phyloP scores from a whole-genome alignment of 2,888 invertebrate species.

The Drosophila kanekoi region DNA sequence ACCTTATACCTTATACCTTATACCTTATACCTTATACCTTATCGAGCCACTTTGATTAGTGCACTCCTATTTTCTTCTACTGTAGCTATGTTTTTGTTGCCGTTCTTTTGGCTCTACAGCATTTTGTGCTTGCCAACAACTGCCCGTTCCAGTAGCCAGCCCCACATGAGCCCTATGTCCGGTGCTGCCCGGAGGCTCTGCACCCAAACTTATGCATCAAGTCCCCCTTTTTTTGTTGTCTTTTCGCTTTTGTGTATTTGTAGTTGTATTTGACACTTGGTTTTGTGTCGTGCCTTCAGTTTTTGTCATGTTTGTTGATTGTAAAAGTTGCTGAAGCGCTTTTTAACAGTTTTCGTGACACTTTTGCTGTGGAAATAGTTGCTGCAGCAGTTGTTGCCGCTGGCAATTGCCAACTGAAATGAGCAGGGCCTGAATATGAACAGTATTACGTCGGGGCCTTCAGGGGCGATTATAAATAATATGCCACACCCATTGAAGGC shows the following conservation, averaged over 20 bases:
- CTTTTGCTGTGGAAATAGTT: conserved; percentile 41
- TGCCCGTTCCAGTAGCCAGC: conserved; percentile 21
- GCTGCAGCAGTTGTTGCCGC: conserved; percentile 35
- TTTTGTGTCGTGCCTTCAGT: conserved; percentile 64
- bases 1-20: too few relatives aligned
- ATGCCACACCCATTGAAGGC: conserved; percentile 49
- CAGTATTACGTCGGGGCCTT: conserved; percentile 18
- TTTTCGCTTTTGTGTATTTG: conserved; percentile 12
- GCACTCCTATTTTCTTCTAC: conserved; percentile 1
- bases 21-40: too few relatives aligned
- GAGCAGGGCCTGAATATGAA: conserved; percentile 29
- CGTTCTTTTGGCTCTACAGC: conserved; percentile 40
- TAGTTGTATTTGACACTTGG: conserved; percentile 64
- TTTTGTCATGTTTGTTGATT: conserved; percentile 79
- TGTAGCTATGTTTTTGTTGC: conserved; percentile 10
- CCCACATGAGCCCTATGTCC: conserved; percentile 28
- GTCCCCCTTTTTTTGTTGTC: conserved; percentile 20
- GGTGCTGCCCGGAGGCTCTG: conserved; percentile 20
- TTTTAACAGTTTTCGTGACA: conserved; percentile 77
- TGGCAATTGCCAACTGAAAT: conserved; percentile 46
- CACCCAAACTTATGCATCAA: conserved; percentile 60
- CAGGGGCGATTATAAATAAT: conserved; percentile 30
- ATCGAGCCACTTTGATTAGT: neutral
- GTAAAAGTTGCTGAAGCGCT: conserved; percentile 78
- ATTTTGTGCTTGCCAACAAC: conserved; percentile 58